Evolutionary conservation across 2,888 invertebrate species (phyloP), one percentile per base, ranked within the genome.

Genomic region (Patella depressa): DNA sequence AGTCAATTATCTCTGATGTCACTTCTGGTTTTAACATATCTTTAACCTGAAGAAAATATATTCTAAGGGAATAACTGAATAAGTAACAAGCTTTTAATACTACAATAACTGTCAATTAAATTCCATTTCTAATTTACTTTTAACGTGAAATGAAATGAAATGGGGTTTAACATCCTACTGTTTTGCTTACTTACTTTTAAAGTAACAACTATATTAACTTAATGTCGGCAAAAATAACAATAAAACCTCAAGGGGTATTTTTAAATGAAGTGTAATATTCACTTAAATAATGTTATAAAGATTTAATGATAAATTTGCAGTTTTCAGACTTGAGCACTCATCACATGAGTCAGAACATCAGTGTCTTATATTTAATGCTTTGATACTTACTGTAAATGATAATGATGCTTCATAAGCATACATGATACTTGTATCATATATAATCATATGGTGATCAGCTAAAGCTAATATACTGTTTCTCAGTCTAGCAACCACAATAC

Each of bases 401-500:
- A 94, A 91, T 9, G 98, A 98, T 89, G 96, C 96, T 85, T 98
- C 97, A 91, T 95, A 98, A 0, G 98, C 97, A 90, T 96, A 96
- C 85, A 95, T 94, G 72, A 98, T 96, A 88, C 96, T 97, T 0
- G 97, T 97, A 89, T 98, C 98, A 86, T 95, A 98, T 2, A 99
- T 92, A 93, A 97, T 95, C 93, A 98, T 95, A 89, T 96, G 96
- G 83, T 96, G 95, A 45, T 96, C 94, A 0, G 96, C 95, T 76
- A 99, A 92, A 0, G 96, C 95, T 72, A 96, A 92, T 81, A 99
- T 95, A 90, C 98, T 98, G 92, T 98, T 98, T 77, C 96, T 94
- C 45, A 98, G 92, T 78, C 99, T 93, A 0, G 95, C 95, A 88
- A 99, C 96, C n/a, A 95, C 95, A 92, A 96, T 95, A 76, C 98